These are phyloP conservation scores for Lordiphosa mommai DNA, from an alignment of 1,140 invertebrate genomes.

Conservation along the genomic window DNA sequence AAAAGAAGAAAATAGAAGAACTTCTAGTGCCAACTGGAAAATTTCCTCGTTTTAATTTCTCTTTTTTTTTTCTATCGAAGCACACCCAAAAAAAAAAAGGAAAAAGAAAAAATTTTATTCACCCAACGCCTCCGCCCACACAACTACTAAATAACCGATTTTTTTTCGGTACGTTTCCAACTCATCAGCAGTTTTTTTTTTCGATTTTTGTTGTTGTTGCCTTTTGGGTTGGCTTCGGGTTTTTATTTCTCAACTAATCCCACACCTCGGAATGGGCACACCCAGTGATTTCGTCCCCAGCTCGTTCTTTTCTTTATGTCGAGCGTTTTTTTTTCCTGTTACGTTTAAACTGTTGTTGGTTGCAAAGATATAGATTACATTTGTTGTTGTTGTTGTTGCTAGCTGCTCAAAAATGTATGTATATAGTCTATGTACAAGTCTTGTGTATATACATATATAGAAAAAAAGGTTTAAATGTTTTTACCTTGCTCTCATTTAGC, in stretches of 20 bases:
- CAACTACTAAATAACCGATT: conserved; percentile 57
- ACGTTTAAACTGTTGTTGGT: conserved; percentile 35
- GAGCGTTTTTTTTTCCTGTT: conserved; percentile 4
- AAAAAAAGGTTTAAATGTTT: conserved; percentile 18
- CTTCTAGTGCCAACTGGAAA: conserved; percentile 34
- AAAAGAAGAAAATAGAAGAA: conserved; percentile 25
- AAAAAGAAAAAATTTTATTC: conserved; percentile 43
- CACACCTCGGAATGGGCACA: conserved; percentile 43
- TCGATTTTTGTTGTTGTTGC: conserved; percentile 14
- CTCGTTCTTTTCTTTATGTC: neutral
- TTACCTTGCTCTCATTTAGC: conserved; percentile 31
- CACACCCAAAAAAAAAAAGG: conserved; percentile 38
- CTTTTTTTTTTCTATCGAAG: conserved; percentile 21
- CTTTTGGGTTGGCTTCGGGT: conserved; percentile 45
- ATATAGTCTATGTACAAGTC: conserved; percentile 6
- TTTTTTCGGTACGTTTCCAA: conserved; percentile 47
- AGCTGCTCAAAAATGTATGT: conserved; percentile 24
- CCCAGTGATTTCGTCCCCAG: conserved; percentile 41
- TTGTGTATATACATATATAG: conserved; percentile 15
- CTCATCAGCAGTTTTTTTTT: conserved; percentile 52
- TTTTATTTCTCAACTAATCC: conserved; percentile 58
- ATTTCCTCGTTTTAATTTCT: conserved; percentile 52
- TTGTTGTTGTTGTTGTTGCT: conserved; percentile 32
- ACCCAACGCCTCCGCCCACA: conserved; percentile 29
- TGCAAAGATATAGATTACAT: conserved; percentile 52